phyloP scores from a whole-genome alignment of 2,888 invertebrate genomes.

The Rhimphoctona megacephalus region DNA sequence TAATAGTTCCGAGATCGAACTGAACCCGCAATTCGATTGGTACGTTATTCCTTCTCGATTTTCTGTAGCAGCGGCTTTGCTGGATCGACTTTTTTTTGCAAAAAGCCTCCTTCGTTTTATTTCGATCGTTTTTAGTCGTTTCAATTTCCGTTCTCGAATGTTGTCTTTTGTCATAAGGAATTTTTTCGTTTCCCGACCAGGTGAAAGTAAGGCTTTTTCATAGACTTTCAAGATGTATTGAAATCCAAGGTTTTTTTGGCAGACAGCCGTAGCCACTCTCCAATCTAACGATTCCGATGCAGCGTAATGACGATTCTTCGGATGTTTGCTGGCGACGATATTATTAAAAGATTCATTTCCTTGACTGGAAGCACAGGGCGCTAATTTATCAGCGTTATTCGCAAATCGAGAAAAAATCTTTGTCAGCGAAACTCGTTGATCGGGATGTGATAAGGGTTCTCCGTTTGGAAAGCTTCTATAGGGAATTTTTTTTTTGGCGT shows the following conservation, averaged over 20 bases:
- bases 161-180: conserved; percentile 34
- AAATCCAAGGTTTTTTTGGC: conserved; percentile 55
- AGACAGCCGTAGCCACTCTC: conserved; percentile 49
- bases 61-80: conserved; percentile 1
- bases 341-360: conserved; percentile 58
- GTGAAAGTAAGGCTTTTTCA: conserved; percentile 35
- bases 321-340: conserved; percentile 57
- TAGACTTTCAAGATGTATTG: conserved; percentile 34
- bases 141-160: conserved; percentile 17
- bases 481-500: not conserved
- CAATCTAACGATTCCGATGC: conserved; percentile 53
- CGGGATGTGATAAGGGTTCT: conserved; percentile 46
- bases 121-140: conserved; percentile 2
- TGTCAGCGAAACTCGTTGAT: conserved; percentile 23
- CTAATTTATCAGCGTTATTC: conserved; percentile 46
- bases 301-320: conserved; percentile 46
- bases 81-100: conserved; percentile 14
- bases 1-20: conserved; percentile 7
- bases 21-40: conserved; percentile 27
- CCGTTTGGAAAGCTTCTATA: conserved; percentile 44
- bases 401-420: conserved; percentile 48
- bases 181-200: conserved; percentile 40
- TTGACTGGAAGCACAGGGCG: conserved; percentile 60
- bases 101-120: conserved; percentile 30
- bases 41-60: conserved; percentile 32